Evolutionary conservation across 1,140 invertebrate species (phyloP), one percentile per base, ranked within the genome.

Genomic region (Drosophila parabipectinata): DNA sequence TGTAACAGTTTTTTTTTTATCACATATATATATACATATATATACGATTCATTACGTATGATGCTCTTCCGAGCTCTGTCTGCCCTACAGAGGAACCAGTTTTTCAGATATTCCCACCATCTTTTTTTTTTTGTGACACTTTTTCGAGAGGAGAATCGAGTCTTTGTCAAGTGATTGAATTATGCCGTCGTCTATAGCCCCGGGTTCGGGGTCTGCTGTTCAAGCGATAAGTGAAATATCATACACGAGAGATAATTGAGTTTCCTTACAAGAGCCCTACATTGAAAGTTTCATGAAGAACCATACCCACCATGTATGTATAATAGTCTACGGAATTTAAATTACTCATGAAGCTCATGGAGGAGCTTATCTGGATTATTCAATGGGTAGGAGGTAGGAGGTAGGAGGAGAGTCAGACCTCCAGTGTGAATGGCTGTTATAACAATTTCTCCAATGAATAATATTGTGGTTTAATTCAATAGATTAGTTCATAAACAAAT

Each of bases 51-150:
- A 53, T 75, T 69, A 69, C 66, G 66, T 69, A 69, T 69, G 30
- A 64, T 51, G 61, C 51, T 39, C 6, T 10, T 9, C 9, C 7
- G 56, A 6, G n/a, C 12, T 44, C n/a, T 6, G 18, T 48, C 28
- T 76, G 78, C 78, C 78, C 79, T 82, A 73, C 73, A 81, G 73
- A 62, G 68, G 68, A 81, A 81, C 73, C 79, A 82, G 79, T 81
- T 81, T 21, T 60, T 58, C 74, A 21, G 28, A 80, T 76, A 66
- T 80, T 82, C 79, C 79, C 78, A 82, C 72, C 64, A 68, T 55
- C 41, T 39, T 73, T 21, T 21, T 39, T 21, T 21, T 54, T 71
- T 76, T 81, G 78, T 77, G 57, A 64, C 79, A 81, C 79, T 82
- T 67, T 69, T 41, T 15, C 67, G 24, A 24, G 66, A 50, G 47